Evolutionary conservation across 2,888 invertebrate species (phyloP).

Genomic region (Tupiocoris notatus): DNA sequence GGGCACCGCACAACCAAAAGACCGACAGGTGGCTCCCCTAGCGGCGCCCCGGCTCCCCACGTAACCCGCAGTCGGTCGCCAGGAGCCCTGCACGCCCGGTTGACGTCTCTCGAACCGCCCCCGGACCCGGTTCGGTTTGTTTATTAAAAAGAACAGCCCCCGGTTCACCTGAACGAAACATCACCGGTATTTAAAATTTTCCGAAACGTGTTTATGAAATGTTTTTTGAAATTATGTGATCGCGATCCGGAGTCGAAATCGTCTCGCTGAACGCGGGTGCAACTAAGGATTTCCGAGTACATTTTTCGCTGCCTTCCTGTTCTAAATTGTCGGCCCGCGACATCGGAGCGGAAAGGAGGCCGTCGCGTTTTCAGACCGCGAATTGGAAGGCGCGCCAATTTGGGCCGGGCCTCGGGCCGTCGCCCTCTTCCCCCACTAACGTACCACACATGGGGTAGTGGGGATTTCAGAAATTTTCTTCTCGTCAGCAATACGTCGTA

Average conservation of each 20-base stretch:
- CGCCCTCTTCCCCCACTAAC: background rate
- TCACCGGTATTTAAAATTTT: no score
- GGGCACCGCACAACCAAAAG: background rate
- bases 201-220: background rate
- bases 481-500: background rate
- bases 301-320: background rate
- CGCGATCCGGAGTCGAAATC: background rate
- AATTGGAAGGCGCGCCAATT: conserved; percentile 10
- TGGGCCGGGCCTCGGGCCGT: background rate
- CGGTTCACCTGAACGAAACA: background rate
- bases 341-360: background rate
- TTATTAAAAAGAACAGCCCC: conserved; percentile 1
- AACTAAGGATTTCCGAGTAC: conserved; percentile 3
- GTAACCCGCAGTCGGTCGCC: conserved; percentile 25
- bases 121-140: conserved; percentile 9
- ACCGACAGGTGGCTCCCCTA: conserved; percentile 13
- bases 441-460: conserved; percentile 26
- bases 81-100: conserved; percentile 6
- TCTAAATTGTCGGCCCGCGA: background rate
- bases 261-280: background rate
- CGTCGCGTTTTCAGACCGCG: background rate
- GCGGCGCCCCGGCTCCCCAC: conserved; percentile 28
- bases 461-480: conserved; percentile 16
- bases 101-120: background rate
- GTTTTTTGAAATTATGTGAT: background rate